Percentiles rank a stretch among this genome's conserved stretches.
These are phyloP conservation scores for Tursiops truncatus DNA, from an alignment of 2,113 vertebrate genomes.

Conservation along the genomic window DNA sequence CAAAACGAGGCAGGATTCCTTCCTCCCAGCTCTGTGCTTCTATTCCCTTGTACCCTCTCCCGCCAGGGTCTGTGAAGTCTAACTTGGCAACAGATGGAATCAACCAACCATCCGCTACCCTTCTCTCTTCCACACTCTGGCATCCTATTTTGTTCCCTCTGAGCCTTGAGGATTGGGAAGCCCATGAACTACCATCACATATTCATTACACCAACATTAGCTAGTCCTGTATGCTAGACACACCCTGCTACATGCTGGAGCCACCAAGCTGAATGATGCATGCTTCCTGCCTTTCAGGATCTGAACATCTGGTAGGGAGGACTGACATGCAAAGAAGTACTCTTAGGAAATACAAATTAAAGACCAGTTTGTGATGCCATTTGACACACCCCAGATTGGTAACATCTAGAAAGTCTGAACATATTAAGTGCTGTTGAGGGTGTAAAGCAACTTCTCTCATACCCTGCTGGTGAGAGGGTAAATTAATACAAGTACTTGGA, in stretches of 20 bases:
- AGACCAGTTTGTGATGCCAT: neutral
- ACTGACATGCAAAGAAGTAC: neutral
- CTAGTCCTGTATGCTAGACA: neutral
- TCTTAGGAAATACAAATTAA: constrained; percentile 6
- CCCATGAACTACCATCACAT: neutral
- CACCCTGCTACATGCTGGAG: neutral
- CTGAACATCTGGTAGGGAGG: neutral
- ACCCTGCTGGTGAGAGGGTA: neutral
- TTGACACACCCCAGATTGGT: neutral
- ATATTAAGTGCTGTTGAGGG: neutral
- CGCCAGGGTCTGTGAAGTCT: neutral
- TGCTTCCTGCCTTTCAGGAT: neutral
- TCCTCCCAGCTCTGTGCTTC: neutral
- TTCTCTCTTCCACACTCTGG: neutral
- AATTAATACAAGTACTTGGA: neutral
- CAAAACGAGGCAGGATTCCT: neutral
- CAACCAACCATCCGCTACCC: fast-evolving
- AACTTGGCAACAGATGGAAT: neutral
- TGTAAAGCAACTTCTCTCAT: neutral
- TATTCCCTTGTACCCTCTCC: neutral
- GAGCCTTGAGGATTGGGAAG: neutral
- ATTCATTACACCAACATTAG: neutral
- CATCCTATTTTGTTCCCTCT: neutral
- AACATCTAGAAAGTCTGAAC: neutral
- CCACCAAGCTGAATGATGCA: neutral